Evolutionary conservation across 2,113 vertebrate species (phyloP).

Genomic region (Melanerpes aurifrons): DNA sequence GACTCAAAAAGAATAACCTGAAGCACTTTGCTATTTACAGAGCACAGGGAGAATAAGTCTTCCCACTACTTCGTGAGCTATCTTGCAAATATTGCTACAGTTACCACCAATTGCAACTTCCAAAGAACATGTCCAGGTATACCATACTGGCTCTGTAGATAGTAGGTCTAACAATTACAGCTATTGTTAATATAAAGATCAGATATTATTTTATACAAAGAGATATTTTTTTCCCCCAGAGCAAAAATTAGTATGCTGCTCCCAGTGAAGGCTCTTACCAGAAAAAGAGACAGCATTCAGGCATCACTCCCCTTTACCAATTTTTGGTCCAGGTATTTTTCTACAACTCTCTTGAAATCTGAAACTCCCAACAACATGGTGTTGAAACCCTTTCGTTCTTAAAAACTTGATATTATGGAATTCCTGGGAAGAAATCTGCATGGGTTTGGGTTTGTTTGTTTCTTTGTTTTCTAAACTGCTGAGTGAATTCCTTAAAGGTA

Average conservation of each 20-base stretch:
- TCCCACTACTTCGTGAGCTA: neutral
- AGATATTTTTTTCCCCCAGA: accelerated
- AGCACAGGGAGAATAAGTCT: neutral
- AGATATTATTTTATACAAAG: neutral
- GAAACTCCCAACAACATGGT: neutral
- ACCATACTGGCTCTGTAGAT: neutral
- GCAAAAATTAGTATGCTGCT: neutral
- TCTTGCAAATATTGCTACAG: neutral
- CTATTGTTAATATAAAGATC: neutral
- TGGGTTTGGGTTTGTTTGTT: neutral
- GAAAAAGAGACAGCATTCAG: neutral
- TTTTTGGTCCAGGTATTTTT: neutral
- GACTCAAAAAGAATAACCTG: neutral
- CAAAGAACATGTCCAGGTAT: neutral
- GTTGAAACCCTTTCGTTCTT: neutral
- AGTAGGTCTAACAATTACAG: neutral
- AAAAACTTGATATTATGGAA: neutral
- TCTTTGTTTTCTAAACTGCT: neutral
- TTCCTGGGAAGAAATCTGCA: neutral
- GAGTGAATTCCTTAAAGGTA: neutral
- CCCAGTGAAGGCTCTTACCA: neutral
- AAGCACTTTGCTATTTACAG: neutral
- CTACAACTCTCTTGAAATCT: neutral
- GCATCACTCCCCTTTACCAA: neutral
- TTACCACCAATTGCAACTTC: neutral